Percentiles rank a stretch among this genome's conserved stretches.
These are phyloP conservation scores for Neoascia interrupta DNA, from an alignment of 2,888 invertebrate species.

Conservation along the genomic window DNA sequence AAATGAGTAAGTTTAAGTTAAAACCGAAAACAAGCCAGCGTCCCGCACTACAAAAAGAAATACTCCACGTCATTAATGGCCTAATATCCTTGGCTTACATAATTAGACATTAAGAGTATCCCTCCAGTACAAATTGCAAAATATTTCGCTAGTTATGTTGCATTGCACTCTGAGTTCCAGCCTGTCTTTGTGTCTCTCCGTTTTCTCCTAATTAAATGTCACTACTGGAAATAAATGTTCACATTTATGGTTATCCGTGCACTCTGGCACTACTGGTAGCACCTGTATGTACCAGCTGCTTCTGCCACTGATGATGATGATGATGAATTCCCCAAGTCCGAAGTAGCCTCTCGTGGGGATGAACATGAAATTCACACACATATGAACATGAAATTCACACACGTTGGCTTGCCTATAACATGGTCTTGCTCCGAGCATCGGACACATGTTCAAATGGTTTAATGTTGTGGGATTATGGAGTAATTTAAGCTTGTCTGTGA, in stretches of 20 bases:
- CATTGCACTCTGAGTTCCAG: neutral
- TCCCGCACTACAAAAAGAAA: too few species aligned
- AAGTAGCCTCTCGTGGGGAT: conserved; percentile 25
- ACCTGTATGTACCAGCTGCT: conserved; percentile 12
- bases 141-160: conserved; percentile 59
- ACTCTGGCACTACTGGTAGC: conserved; percentile 13
- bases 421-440: conserved; percentile 31
- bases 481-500: conserved; percentile 57
- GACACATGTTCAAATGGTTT: conserved; percentile 43
- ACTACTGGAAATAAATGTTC: conserved; percentile 63
- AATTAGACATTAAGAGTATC: conserved; percentile 54
- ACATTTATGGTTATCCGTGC: conserved; percentile 51
- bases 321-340: conserved; percentile 56
- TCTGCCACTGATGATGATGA: conserved; percentile 36
- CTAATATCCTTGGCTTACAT: conserved; percentile 51
- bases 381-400: too few species aligned
- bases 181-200: conserved; percentile 4
- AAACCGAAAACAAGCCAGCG: neutral
- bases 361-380: conserved; percentile 16
- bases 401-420: conserved; percentile 3
- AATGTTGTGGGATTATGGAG: conserved; percentile 51
- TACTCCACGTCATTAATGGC: conserved; percentile 8
- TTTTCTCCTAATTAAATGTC: conserved; percentile 66
- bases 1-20: conserved; percentile 43
- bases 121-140: conserved; percentile 19